A percentile compares a stretch with the other conserved stretches of the same genome.
These are phyloP conservation scores for Oxytorus armatus DNA, from an alignment of 2,888 invertebrate genomes.

Conservation along the genomic window DNA sequence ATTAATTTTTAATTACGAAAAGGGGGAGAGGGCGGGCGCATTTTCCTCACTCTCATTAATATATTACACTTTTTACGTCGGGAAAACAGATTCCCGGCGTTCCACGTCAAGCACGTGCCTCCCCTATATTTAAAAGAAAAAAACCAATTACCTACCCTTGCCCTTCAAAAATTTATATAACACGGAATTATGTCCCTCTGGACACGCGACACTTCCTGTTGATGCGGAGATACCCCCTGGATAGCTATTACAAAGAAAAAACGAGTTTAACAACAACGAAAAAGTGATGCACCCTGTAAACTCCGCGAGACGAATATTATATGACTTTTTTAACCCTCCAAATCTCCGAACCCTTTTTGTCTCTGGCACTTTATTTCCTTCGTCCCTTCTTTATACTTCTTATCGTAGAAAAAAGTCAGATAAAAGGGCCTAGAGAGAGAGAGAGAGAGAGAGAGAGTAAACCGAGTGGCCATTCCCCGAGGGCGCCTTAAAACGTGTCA, in stretches of 20 bases:
- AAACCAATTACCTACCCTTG: conserved; percentile 39
- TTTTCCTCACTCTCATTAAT: conserved; percentile 15
- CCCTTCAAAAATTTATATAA: conserved; percentile 47
- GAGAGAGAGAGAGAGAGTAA: conserved; percentile 24
- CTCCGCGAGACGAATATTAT: conserved; percentile 29
- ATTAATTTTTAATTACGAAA: conserved; percentile 28
- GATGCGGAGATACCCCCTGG: conserved; percentile 25
- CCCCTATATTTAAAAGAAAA: conserved; percentile 10
- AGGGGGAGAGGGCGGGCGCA: neutral
- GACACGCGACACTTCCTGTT: conserved; percentile 22
- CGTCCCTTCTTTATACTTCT: conserved; percentile 19
- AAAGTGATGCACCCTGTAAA: conserved; percentile 8
- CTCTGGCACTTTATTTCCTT: neutral
- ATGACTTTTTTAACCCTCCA: conserved; percentile 50
- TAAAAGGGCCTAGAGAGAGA: no score
- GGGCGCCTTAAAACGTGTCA: conserved; percentile 61
- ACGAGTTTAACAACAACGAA: conserved; percentile 26
- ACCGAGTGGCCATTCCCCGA: conserved; percentile 54
- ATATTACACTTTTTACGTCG: neutral
- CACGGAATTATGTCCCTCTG: conserved; percentile 12
- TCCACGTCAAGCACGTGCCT: conserved; percentile 19
- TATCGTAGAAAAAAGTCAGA: conserved; percentile 27
- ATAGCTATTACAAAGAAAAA: conserved; percentile 1
- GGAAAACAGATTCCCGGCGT: conserved; percentile 28
- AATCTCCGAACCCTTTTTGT: conserved; percentile 29